Percentiles rank a stretch among this genome's conserved stretches.
Evolutionary conservation across 2,113 vertebrate genomes (phyloP).

Genomic region (Camarhynchus parvulus): DNA sequence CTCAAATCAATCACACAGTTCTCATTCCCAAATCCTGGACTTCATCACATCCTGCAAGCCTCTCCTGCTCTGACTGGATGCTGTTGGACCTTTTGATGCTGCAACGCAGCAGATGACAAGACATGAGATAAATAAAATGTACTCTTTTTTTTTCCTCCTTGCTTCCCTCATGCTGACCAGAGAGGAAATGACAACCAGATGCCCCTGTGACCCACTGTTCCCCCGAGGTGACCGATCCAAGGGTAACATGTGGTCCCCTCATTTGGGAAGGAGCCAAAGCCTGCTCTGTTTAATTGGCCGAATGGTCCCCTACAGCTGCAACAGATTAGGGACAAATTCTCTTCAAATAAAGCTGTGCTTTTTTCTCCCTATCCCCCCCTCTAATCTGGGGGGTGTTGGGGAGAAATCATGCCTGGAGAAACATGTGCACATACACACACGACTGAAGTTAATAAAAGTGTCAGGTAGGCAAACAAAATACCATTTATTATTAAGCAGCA

Average conservation of each 20-base stretch:
- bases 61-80: neutral
- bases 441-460: conserved; percentile 70
- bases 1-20: neutral
- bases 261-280: conserved; percentile 80
- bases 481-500: conserved; percentile 55
- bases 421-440: neutral
- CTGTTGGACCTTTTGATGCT: neutral
- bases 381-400: neutral
- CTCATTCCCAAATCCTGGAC: neutral
- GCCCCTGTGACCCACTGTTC: conserved; percentile 72
- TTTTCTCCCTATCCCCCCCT: neutral
- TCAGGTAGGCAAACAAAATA: conserved; percentile 66
- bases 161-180: conserved; percentile 63
- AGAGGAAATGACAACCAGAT: conserved; percentile 86
- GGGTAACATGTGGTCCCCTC: conserved; percentile 87
- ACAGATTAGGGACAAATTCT: conserved; percentile 84
- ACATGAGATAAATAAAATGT: conserved; percentile 5
- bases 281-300: conserved; percentile 83
- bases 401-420: conserved; percentile 46
- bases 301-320: conserved; percentile 85
- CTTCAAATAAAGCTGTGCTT: conserved; percentile 72
- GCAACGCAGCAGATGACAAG: neutral
- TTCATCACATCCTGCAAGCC: neutral
- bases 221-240: conserved; percentile 71
- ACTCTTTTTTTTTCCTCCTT: neutral